Conservation (phyloP, 2,113 vertebrate genomes). For the Laticauda colubrina region DNA sequence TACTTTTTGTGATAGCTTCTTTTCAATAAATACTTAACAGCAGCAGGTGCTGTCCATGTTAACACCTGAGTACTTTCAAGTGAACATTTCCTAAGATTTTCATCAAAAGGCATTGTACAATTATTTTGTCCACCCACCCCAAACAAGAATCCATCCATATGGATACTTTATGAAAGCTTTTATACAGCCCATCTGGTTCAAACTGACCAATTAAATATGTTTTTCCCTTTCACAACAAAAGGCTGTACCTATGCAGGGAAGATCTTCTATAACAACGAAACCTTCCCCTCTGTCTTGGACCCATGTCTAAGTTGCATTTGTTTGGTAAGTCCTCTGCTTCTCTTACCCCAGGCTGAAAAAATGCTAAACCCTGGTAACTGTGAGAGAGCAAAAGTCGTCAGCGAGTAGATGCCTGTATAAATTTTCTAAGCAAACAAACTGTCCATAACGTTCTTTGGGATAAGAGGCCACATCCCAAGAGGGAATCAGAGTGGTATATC, state of each 20-base stretch:
- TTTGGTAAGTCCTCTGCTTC: constrained; percentile 64
- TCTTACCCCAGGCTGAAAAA: neutral
- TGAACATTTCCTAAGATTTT: neutral
- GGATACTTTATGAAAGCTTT: neutral
- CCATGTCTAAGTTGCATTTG: constrained; percentile 81
- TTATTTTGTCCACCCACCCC: neutral
- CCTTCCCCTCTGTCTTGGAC: constrained; percentile 72
- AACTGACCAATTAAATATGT: neutral
- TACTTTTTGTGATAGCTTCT: neutral
- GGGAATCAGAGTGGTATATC: neutral
- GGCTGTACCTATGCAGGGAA: constrained; percentile 77
- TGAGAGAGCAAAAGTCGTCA: neutral
- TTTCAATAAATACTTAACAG: neutral
- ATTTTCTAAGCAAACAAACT: neutral
- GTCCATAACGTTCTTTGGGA: neutral
- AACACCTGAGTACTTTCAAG: neutral
- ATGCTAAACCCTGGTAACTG: neutral
- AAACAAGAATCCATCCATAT: neutral
- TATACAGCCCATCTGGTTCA: neutral
- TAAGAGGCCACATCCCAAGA: neutral
- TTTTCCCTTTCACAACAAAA: constrained; percentile 33
- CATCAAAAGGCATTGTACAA: neutral
- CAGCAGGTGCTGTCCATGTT: neutral
- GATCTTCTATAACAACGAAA: constrained; percentile 77
- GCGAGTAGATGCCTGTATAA: neutral